Evolutionary conservation across 2,888 invertebrate genomes (phyloP).

Genomic region (Camptogramma bilineatum): DNA sequence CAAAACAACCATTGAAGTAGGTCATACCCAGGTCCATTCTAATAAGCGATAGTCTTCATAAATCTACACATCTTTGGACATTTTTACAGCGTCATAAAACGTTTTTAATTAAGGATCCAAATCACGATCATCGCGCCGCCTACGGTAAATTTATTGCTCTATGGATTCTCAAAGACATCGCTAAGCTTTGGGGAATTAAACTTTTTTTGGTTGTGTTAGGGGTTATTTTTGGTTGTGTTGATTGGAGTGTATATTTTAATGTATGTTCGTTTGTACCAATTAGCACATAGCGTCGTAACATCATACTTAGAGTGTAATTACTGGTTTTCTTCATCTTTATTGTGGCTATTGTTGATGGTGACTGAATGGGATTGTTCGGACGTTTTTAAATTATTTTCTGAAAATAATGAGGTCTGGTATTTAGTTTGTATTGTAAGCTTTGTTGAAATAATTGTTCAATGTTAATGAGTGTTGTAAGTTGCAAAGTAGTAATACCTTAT

Average conservation of each 20-base stretch:
- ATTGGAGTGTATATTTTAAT: constrained; percentile 31
- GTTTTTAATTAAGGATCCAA: constrained; percentile 81
- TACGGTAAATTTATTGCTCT: constrained; percentile 54
- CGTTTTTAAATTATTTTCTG: constrained; percentile 32
- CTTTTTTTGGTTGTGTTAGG: constrained; percentile 13
- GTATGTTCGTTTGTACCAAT: constrained; percentile 56
- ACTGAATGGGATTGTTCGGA: constrained; percentile 42
- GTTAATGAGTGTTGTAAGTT: constrained; percentile 11
- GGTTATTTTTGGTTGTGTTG: constrained; percentile 19
- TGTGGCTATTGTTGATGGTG: constrained; percentile 40
- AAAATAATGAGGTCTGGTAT: constrained; percentile 32
- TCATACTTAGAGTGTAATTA: constrained; percentile 47
- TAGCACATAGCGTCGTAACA: constrained; percentile 56
- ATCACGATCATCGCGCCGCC: constrained; percentile 68
- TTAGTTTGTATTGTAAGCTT: constrained; percentile 13
- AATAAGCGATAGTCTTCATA: constrained; percentile 47
- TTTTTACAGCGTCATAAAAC: constrained; percentile 77
- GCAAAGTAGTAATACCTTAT: neutral
- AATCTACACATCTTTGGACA: constrained; percentile 66
- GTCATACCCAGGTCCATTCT: constrained; percentile 49
- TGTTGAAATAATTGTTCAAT: neutral
- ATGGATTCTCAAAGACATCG: constrained; percentile 33
- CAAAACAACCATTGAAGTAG: constrained; percentile 38
- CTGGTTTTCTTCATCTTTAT: constrained; percentile 44
- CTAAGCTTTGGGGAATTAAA: constrained; percentile 13